These are phyloP conservation scores for Drosophila burlai DNA, from an alignment of 1,140 invertebrate genomes.

Conservation along the genomic window DNA sequence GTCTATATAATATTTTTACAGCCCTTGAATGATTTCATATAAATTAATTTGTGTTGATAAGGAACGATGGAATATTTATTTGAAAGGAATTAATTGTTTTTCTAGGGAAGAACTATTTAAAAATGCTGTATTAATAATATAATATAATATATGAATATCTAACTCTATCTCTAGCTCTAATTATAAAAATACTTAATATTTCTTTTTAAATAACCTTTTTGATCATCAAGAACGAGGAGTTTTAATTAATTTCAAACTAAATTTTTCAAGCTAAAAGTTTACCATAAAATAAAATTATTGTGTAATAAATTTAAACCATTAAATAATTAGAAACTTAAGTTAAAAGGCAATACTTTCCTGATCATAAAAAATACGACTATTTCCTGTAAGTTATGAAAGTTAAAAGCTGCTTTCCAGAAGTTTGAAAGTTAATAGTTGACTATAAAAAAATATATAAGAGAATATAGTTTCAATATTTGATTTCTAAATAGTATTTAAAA, in stretches of 20 bases:
- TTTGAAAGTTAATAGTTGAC: neutral
- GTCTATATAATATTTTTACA: neutral
- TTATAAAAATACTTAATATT: neutral
- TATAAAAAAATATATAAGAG: neutral
- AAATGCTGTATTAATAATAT: too few relatives aligned
- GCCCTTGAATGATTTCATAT: neutral
- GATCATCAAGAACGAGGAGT: neutral
- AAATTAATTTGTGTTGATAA: too few relatives aligned
- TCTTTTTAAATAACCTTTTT: neutral
- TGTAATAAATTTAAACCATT: neutral
- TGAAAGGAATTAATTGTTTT: neutral
- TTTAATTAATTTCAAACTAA: neutral
- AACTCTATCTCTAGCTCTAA: fast-evolving
- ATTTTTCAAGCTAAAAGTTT: too few relatives aligned
- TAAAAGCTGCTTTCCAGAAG: neutral
- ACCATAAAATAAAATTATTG: neutral
- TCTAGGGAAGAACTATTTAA: neutral
- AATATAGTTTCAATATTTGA: neutral
- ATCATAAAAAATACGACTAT: neutral
- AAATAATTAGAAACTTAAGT: neutral
- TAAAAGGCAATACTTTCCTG: neutral
- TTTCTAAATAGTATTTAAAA: neutral
- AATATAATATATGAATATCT: too few relatives aligned
- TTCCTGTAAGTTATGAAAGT: neutral
- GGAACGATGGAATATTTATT: too few relatives aligned